These are phyloP conservation scores for Orthonevra nobilis DNA, from an alignment of 2,888 invertebrate species.

Conservation along the genomic window DNA sequence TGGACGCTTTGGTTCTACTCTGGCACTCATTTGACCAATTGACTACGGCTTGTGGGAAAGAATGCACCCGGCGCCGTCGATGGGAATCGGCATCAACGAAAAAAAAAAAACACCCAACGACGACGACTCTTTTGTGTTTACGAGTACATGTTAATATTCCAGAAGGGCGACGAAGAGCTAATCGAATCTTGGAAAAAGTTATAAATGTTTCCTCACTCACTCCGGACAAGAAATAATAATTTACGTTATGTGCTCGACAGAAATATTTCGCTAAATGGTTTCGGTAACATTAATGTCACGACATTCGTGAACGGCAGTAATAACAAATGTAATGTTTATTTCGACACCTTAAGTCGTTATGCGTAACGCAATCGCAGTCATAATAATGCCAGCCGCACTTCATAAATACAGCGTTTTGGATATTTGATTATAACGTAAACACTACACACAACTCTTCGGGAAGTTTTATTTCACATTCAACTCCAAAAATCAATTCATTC, in stretches of 20 bases:
- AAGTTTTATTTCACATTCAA: too few species aligned
- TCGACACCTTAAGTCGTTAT: too few species aligned
- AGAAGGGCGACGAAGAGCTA: conserved; percentile 6
- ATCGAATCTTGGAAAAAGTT: conserved; percentile 46
- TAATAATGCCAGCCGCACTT: too few species aligned
- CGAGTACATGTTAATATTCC: conserved; percentile 37
- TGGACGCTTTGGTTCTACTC: conserved; percentile 7
- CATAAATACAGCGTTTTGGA: too few species aligned
- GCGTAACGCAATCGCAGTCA: too few species aligned
- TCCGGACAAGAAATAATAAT: conserved; percentile 26
- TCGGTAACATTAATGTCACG: conserved; percentile 45
- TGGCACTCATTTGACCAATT: not conserved
- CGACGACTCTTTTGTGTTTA: not conserved
- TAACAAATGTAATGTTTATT: conserved; percentile 34
- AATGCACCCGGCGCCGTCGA: conserved; percentile 35
- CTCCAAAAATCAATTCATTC: too few species aligned
- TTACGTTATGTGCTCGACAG: conserved; percentile 36
- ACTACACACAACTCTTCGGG: too few species aligned
- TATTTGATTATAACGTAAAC: too few species aligned
- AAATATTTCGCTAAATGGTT: conserved; percentile 43
- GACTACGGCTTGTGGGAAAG: conserved; percentile 25
- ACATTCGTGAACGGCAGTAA: conserved; percentile 45
- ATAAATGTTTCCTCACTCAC: conserved; percentile 39
- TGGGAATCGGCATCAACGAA: conserved; percentile 6
- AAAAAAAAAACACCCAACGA: not conserved